phyloP scores from a whole-genome alignment of 2,113 vertebrate species.

The Hydropotes inermis region DNA sequence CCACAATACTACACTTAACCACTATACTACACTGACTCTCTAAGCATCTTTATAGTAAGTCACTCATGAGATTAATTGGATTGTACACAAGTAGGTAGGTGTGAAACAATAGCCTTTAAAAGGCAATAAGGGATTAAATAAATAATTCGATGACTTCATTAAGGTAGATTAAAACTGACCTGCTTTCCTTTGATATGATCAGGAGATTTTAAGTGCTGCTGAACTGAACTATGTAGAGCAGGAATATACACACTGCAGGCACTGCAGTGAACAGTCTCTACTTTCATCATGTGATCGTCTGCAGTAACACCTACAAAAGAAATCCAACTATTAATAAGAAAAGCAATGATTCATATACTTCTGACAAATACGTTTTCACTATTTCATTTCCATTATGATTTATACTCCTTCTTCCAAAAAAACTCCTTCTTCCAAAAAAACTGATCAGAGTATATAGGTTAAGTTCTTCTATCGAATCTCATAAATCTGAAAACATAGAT shows the following conservation, averaged over 20 bases:
- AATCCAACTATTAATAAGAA: background rate
- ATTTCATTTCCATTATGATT: background rate
- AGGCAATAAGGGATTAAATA: background rate
- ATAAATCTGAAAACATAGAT: background rate
- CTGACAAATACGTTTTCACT: background rate
- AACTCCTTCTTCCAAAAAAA: background rate
- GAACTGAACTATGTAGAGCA: constrained; percentile 87
- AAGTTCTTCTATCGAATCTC: background rate
- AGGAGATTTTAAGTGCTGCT: constrained; percentile 87
- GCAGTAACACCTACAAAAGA: constrained; percentile 84
- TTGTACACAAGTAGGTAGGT: background rate
- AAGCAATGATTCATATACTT: background rate
- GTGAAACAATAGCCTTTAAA: background rate
- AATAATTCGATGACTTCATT: background rate
- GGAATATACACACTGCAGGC: constrained; percentile 89
- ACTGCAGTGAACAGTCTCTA: constrained; percentile 89
- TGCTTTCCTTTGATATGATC: constrained; percentile 87
- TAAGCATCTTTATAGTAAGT: background rate
- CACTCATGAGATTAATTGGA: background rate
- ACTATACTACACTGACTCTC: background rate
- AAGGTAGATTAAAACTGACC: constrained; percentile 71
- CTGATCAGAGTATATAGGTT: background rate
- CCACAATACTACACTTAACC: background rate
- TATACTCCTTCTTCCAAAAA: background rate
- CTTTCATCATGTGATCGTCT: constrained; percentile 91